Evolutionary conservation across 1,140 invertebrate species (phyloP).

Genomic region (Hylaeus volcanicus): DNA sequence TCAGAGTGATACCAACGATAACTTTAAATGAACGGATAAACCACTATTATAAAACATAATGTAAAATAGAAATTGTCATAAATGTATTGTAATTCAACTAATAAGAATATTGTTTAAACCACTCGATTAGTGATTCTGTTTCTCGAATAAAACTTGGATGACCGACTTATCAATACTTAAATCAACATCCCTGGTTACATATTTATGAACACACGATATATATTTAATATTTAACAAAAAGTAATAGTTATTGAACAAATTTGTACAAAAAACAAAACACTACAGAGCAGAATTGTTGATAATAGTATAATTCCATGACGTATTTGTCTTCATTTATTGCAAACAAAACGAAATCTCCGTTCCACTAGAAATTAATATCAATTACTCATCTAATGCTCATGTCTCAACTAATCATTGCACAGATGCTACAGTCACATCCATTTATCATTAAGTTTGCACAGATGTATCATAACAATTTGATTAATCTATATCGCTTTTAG

Average conservation of each 20-base stretch:
- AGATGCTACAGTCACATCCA: not conserved
- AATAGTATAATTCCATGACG: no score
- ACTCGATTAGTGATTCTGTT: slow-evolving; percentile 8
- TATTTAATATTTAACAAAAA: not conserved
- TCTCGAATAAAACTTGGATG: slow-evolving; percentile 17
- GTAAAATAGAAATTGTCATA: slow-evolving; percentile 39
- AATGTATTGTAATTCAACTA: slow-evolving; percentile 4
- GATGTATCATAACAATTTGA: not conserved
- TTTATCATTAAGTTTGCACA: slow-evolving; percentile 6
- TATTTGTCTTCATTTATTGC: not conserved
- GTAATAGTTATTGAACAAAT: no score
- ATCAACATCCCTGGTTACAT: not conserved
- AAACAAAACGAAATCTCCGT: not conserved
- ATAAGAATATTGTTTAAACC: slow-evolving; percentile 28
- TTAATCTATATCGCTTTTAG: not conserved
- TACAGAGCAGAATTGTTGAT: no score
- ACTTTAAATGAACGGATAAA: slow-evolving; percentile 15
- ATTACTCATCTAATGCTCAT: not conserved
- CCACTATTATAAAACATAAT: not conserved
- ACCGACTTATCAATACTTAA: not conserved
- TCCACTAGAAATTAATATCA: not conserved
- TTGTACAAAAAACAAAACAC: no score
- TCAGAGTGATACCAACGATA: slow-evolving; percentile 10
- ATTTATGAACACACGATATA: not conserved
- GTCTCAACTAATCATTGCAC: not conserved